Conservation (phyloP, 1,140 invertebrate species). For the Panagrolaimus sp. region DNA sequence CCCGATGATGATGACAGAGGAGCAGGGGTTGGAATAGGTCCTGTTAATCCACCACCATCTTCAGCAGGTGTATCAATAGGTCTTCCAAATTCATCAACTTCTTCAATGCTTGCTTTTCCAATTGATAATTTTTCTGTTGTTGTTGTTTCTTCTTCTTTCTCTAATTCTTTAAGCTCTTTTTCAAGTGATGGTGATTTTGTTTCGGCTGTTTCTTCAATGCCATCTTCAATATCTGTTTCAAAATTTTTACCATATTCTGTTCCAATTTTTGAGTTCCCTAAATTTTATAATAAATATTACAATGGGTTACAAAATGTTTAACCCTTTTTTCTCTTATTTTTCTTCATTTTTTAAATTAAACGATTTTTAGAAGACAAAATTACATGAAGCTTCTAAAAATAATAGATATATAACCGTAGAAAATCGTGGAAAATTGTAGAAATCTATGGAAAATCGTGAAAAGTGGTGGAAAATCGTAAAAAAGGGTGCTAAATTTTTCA, state of each 20-base stretch:
- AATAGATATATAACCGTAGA: too few species aligned
- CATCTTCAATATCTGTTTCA: neutral
- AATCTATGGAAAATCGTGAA: too few species aligned
- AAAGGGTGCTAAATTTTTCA: too few species aligned
- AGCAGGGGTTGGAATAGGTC: neutral
- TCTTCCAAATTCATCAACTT: neutral
- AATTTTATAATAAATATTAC: too few species aligned
- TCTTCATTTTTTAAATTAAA: too few species aligned
- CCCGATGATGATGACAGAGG: neutral
- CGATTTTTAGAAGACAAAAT: too few species aligned
- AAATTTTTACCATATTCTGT: slow-evolving; percentile 6
- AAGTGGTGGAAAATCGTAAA: too few species aligned
- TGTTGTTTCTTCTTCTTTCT: neutral
- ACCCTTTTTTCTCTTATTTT: too few species aligned
- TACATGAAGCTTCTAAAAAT: too few species aligned
- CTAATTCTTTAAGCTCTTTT: neutral
- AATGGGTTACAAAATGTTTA: too few species aligned
- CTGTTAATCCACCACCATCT: neutral
- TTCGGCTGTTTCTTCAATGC: neutral
- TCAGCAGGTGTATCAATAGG: neutral
- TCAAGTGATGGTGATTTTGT: neutral
- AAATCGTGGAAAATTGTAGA: too few species aligned
- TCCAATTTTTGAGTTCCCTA: neutral
- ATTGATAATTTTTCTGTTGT: neutral
- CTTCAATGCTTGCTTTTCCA: neutral